phyloP scores from a whole-genome alignment of 2,113 vertebrate genomes.

The Nothoprocta pentlandii region DNA sequence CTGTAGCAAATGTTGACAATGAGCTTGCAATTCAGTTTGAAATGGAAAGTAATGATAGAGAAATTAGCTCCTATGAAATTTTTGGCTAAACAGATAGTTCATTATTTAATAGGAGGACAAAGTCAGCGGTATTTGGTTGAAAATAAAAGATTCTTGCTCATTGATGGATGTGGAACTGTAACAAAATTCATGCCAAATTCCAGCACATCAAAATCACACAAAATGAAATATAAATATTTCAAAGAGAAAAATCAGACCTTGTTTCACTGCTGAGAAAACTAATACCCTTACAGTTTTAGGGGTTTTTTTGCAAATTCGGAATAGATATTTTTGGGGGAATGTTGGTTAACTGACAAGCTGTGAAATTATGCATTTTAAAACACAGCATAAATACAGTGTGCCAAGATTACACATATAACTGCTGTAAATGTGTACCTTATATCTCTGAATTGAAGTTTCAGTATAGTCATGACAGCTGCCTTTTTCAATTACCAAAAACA shows the following conservation, averaged over 20 bases:
- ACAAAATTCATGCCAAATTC: background rate
- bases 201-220: accelerated
- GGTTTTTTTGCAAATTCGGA: background rate
- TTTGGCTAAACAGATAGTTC: background rate
- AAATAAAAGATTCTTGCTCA: accelerated
- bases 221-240: accelerated
- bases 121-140: background rate
- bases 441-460: background rate
- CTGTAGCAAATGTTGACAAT: background rate
- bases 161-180: background rate
- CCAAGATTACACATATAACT: background rate
- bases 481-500: constrained; percentile 6
- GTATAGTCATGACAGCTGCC: background rate
- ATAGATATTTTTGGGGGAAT: background rate
- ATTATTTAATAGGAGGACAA: background rate
- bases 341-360: background rate
- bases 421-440: background rate
- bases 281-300: background rate
- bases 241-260: background rate
- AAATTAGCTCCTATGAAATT: background rate
- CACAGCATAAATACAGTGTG: background rate
- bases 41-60: background rate
- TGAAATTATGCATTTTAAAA: background rate
- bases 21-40: background rate
- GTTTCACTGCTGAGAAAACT: background rate